Evolutionary conservation across 2,797 vertebrate genomes (phyloP).

Genomic region (Spea hammondii): DNA sequence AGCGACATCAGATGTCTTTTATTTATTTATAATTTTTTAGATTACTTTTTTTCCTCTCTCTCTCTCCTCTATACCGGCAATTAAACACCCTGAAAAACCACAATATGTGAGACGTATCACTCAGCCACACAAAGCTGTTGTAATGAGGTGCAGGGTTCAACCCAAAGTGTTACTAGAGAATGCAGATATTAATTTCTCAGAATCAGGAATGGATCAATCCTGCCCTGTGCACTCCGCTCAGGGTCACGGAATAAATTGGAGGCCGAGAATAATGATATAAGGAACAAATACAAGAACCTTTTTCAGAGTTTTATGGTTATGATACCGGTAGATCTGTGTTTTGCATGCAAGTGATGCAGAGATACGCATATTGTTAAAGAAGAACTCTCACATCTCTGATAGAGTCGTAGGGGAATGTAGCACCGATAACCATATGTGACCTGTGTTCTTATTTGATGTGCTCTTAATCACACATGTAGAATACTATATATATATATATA

Average conservation of each 20-base stretch:
- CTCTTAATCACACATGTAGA: no score
- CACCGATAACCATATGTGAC: background rate
- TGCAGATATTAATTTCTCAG: constrained; percentile 4
- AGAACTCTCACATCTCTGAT: no score
- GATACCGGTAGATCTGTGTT: background rate
- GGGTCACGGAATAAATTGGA: constrained; percentile 4
- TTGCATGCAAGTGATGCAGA: no score
- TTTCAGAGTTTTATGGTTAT: background rate
- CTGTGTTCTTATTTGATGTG: background rate
- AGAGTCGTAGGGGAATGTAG: background rate
- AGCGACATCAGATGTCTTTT: background rate
- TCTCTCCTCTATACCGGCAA: constrained; percentile 9
- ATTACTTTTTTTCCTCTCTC: no score
- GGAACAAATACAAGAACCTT: background rate
- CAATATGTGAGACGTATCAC: background rate
- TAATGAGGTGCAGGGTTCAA: constrained; percentile 12
- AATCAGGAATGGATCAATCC: no score
- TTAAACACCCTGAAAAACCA: constrained; percentile 20
- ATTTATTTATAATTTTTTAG: constrained; percentile 1
- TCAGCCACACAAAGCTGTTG: background rate
- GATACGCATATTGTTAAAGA: no score
- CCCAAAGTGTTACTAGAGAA: constrained; percentile 5
- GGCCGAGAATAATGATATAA: background rate
- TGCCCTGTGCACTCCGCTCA: background rate
- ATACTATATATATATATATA: no score